phyloP scores from a whole-genome alignment of 2,797 vertebrate species.

The Hydrolagus colliei region DNA sequence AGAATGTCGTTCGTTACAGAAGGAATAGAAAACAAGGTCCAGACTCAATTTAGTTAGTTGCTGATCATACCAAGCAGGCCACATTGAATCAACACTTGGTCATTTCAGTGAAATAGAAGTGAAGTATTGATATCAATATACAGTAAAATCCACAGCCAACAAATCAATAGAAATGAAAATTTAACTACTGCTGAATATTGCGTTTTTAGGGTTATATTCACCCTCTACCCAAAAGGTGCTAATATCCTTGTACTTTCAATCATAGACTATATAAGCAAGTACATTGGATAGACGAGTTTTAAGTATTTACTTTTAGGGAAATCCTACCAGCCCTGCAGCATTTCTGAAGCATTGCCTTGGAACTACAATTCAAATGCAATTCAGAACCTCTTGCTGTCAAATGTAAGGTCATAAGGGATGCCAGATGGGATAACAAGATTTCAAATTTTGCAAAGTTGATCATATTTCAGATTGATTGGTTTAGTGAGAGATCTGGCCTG shows the following conservation, averaged over 20 bases:
- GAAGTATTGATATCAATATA: too few species aligned
- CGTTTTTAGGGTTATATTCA: not conserved
- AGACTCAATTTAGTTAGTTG: too few species aligned
- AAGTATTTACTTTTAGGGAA: not conserved
- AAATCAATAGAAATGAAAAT: not conserved
- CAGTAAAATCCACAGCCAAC: not conserved
- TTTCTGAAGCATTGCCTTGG: not conserved
- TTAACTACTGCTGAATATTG: not conserved
- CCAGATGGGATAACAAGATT: constrained; percentile 17
- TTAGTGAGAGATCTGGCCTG: constrained; percentile 13
- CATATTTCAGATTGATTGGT: constrained; percentile 11
- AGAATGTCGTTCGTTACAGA: too few species aligned
- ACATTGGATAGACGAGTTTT: not conserved
- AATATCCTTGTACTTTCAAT: not conserved
- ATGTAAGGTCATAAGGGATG: not conserved
- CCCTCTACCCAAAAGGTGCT: not conserved
- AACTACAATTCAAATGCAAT: not conserved
- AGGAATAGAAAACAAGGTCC: too few species aligned
- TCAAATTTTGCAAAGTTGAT: not conserved
- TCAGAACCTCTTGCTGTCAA: constrained; percentile 1
- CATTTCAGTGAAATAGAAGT: too few species aligned
- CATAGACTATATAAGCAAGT: not conserved
- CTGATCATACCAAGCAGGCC: too few species aligned
- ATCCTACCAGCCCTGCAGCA: not conserved
- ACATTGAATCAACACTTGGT: too few species aligned